phyloP scores from a whole-genome alignment of 2,888 invertebrate genomes.

The Rambutsinella grinnellia region DNA sequence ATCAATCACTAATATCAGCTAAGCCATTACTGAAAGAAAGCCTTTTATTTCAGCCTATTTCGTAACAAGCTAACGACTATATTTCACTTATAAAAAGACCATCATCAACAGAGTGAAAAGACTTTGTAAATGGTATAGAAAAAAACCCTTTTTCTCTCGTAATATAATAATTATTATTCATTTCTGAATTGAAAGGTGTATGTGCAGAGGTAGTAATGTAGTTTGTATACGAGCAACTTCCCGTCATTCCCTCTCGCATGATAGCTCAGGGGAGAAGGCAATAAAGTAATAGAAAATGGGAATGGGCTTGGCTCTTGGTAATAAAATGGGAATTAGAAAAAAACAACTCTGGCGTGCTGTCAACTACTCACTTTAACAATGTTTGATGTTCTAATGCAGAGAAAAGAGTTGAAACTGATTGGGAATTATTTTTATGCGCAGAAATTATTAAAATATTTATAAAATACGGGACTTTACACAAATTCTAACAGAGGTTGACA shows the following conservation, averaged over 20 bases:
- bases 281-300: slow-evolving; percentile 35
- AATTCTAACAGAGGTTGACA: too few species aligned
- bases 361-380: too few species aligned
- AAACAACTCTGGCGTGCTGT: slow-evolving; percentile 53
- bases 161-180: slow-evolving; percentile 25
- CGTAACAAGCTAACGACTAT: neutral
- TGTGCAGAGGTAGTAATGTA: too few species aligned
- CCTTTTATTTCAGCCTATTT: neutral
- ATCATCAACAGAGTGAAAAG: neutral
- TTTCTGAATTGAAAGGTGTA: too few species aligned
- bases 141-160: slow-evolving; percentile 12
- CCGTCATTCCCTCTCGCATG: slow-evolving; percentile 46
- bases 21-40: slow-evolving; percentile 4
- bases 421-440: too few species aligned
- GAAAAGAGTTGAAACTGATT: too few species aligned
- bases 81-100: neutral
- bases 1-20: slow-evolving; percentile 35
- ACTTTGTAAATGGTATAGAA: neutral
- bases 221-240: slow-evolving; percentile 43
- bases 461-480: too few species aligned
- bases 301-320: slow-evolving; percentile 32
- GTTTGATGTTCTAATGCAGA: too few species aligned
- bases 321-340: slow-evolving; percentile 29
- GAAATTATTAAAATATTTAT: too few species aligned
- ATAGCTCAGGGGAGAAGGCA: slow-evolving; percentile 10